Conservation (phyloP, 2,888 invertebrate genomes). For the Drosophila sordidapex region DNA sequence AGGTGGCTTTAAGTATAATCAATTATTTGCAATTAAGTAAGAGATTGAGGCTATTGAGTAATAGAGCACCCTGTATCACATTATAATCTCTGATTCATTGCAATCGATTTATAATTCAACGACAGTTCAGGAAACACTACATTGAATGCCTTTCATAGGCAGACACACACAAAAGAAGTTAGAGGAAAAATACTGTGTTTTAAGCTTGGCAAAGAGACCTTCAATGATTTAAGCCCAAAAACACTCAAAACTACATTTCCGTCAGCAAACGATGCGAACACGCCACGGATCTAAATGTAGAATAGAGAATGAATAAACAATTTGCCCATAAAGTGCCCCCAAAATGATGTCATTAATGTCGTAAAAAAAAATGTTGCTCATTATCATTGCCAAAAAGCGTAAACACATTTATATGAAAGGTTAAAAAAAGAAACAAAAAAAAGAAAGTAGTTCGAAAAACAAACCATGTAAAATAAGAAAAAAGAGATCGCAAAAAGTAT, state of each 20-base stretch:
- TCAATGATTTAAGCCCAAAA: slow-evolving; percentile 4
- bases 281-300: slow-evolving; percentile 2
- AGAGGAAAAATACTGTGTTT: neutral
- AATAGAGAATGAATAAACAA: slow-evolving; percentile 21
- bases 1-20: slow-evolving; percentile 6
- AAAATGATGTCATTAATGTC: slow-evolving; percentile 54
- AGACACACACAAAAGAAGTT: neutral
- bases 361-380: slow-evolving; percentile 24
- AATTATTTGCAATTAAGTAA: slow-evolving; percentile 12
- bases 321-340: slow-evolving; percentile 8
- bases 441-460: slow-evolving; percentile 36
- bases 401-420: slow-evolving; percentile 10
- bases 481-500: neutral
- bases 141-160: neutral
- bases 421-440: neutral
- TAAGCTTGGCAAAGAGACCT: slow-evolving; percentile 11
- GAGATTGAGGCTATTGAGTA: neutral
- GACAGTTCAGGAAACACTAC: slow-evolving; percentile 5
- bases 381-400: slow-evolving; percentile 25
- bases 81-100: neutral
- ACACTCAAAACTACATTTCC: slow-evolving; percentile 25
- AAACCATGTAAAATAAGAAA: slow-evolving; percentile 15
- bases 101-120: slow-evolving; percentile 6
- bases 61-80: neutral
- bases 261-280: slow-evolving; percentile 13